These are phyloP conservation scores for Drosophila nigricruria DNA, from an alignment of 2,888 invertebrate species.

Conservation along the genomic window DNA sequence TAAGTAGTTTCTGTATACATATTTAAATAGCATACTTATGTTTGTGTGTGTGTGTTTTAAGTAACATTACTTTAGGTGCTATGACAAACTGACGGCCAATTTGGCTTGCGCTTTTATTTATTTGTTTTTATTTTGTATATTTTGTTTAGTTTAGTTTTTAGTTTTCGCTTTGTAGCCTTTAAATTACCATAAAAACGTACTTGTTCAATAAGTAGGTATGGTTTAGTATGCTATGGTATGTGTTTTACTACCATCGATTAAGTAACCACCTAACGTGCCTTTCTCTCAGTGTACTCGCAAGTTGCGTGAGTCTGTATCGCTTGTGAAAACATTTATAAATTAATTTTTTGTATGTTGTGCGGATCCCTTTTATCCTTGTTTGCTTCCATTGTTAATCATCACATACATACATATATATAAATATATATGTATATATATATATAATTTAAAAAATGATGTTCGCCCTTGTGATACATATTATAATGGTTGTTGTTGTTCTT, in stretches of 20 bases:
- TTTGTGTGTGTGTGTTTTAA: constrained; percentile 50
- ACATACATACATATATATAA: constrained; percentile 2
- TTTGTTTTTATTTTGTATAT: constrained; percentile 13
- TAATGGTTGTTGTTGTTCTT: constrained; percentile 21
- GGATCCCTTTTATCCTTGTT: constrained; percentile 6
- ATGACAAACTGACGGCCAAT: constrained; percentile 69
- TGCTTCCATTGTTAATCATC: constrained; percentile 25
- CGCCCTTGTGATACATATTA: constrained; percentile 9
- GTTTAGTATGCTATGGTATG: constrained; percentile 26
- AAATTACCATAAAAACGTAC: constrained; percentile 42
- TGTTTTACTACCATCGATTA: constrained; percentile 46
- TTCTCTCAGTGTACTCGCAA: constrained; percentile 26
- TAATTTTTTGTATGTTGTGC: constrained; percentile 26
- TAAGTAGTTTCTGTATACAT: constrained; percentile 43
- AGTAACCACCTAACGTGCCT: constrained; percentile 66
- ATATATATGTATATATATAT: neutral
- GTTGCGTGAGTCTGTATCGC: constrained; percentile 40
- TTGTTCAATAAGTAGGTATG: constrained; percentile 35
- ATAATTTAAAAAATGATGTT: constrained; percentile 38
- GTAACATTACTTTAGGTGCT: constrained; percentile 70
- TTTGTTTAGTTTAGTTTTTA: constrained; percentile 29
- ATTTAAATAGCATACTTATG: constrained; percentile 26
- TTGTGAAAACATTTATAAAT: constrained; percentile 46
- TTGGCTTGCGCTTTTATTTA: constrained; percentile 56
- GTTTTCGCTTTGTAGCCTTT: constrained; percentile 47